Evolutionary conservation across 2,888 invertebrate species (phyloP).

Genomic region (Lasioglossum marginatum): DNA sequence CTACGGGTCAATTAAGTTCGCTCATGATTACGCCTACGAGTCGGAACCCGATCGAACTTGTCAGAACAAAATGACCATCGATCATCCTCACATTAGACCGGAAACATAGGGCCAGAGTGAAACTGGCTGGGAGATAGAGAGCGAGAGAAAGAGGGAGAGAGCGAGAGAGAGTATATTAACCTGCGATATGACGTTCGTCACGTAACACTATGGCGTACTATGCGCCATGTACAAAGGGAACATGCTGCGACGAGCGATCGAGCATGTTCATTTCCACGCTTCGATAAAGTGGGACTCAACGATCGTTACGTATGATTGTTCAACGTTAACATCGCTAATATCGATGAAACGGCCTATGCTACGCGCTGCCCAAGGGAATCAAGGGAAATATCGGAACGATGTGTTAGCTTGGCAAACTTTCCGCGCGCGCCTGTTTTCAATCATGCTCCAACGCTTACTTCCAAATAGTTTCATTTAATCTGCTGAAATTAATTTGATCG

Average conservation of each 20-base stretch:
- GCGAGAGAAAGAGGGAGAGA: constrained; percentile 10
- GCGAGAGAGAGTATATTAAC: constrained; percentile 42
- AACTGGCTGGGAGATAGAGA: constrained; percentile 4
- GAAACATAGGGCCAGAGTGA: constrained; percentile 18
- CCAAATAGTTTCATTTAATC: background rate
- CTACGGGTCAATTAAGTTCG: constrained; percentile 53
- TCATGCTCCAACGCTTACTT: background rate
- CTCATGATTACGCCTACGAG: constrained; percentile 45
- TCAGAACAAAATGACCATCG: constrained; percentile 62
- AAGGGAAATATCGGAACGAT: constrained; percentile 2
- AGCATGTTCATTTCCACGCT: constrained; percentile 49
- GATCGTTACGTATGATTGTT: constrained; percentile 43
- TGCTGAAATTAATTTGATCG: background rate
- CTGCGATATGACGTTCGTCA: constrained; percentile 57
- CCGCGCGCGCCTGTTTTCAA: background rate
- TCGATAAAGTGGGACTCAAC: constrained; percentile 43
- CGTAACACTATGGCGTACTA: constrained; percentile 44
- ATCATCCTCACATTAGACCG: constrained; percentile 55
- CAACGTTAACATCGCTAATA: constrained; percentile 36
- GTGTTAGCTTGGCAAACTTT: constrained; percentile 12
- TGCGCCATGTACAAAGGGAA: constrained; percentile 55
- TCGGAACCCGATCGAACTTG: constrained; percentile 56
- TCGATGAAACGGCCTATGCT: background rate
- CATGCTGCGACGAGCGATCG: constrained; percentile 41
- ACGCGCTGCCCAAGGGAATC: background rate